Evolutionary conservation across 2,888 invertebrate species (phyloP).

Genomic region (Belgica antarctica): DNA sequence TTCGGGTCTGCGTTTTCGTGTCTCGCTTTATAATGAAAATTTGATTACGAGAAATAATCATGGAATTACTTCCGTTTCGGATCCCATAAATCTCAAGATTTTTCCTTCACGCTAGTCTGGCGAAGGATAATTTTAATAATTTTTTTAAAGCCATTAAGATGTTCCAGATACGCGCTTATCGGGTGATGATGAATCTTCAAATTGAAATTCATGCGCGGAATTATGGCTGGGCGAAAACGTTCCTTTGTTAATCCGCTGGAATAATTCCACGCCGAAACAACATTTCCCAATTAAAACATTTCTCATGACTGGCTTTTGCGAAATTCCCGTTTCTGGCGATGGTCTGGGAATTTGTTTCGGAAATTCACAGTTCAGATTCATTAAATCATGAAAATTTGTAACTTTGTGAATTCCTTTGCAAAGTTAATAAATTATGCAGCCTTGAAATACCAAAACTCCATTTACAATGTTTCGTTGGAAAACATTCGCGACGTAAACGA

Average conservation of each 20-base stretch:
- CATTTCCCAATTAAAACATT: too few relatives aligned
- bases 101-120: too few relatives aligned
- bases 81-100: constrained; percentile 2
- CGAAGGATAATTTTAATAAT: constrained; percentile 3
- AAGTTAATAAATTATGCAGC: neutral
- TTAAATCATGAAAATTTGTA: too few relatives aligned
- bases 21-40: neutral
- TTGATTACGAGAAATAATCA: neutral
- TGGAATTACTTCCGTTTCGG: neutral
- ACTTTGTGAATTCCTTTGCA: neutral
- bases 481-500: too few relatives aligned
- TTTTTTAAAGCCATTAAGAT: neutral
- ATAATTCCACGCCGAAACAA: too few relatives aligned
- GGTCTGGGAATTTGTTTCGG: too few relatives aligned
- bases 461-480: neutral
- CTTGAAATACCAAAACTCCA: neutral
- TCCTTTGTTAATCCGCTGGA: too few relatives aligned
- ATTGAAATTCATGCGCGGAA: neutral
- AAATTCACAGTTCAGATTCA: too few relatives aligned
- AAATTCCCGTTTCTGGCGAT: too few relatives aligned
- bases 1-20: neutral
- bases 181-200: neutral
- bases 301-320: too few relatives aligned
- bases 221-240: too few relatives aligned
- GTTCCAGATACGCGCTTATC: neutral